Evolutionary conservation across 2,797 vertebrate genomes (phyloP).

Genomic region (Lepilemur ruficaudatus): DNA sequence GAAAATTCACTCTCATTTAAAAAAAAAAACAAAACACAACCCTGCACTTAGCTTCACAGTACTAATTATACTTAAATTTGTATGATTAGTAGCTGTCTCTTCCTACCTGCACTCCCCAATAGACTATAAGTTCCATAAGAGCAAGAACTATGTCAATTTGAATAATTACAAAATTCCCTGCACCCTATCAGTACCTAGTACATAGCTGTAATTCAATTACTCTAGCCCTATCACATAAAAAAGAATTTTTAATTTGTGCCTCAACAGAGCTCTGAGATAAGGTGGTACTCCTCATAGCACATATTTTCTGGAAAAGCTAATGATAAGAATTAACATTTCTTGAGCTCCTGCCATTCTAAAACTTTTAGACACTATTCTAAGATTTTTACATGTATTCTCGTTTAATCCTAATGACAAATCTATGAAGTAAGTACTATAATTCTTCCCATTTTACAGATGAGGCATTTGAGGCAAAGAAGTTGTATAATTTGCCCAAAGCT

Average conservation of each 20-base stretch:
- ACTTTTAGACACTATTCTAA: background rate
- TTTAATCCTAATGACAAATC: constrained; percentile 13
- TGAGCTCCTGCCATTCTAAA: background rate
- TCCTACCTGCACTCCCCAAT: background rate
- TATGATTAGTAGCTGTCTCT: background rate
- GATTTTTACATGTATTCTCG: background rate
- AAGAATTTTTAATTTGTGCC: background rate
- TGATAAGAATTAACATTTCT: background rate
- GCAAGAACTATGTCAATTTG: background rate
- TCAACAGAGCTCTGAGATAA: constrained; percentile 6
- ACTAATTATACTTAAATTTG: background rate
- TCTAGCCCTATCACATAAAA: background rate
- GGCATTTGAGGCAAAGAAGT: background rate
- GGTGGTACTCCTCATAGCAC: background rate
- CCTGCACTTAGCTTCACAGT: background rate
- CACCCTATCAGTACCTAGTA: background rate
- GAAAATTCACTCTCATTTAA: background rate
- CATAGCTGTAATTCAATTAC: background rate
- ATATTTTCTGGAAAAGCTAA: background rate
- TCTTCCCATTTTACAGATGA: background rate
- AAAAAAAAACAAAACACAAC: background rate
- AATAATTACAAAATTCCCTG: background rate
- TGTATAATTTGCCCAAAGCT: background rate
- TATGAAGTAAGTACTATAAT: background rate
- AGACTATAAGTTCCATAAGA: background rate